Conservation (phyloP, 1,140 invertebrate genomes). For the Rhyzopertha dominica region DNA sequence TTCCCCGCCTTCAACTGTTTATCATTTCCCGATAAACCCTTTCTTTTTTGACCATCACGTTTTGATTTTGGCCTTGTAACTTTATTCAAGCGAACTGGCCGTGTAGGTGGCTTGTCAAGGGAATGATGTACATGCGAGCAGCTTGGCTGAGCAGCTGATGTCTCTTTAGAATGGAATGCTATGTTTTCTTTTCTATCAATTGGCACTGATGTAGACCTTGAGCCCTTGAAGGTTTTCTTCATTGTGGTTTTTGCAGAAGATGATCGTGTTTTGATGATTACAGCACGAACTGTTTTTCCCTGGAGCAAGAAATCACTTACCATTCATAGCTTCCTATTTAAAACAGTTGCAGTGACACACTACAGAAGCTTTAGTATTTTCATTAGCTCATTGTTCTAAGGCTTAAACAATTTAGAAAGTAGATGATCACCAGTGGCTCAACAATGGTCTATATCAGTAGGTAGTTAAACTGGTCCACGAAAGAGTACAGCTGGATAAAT, state of each 20-base stretch:
- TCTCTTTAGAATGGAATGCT: constrained; percentile 10
- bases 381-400: not conserved
- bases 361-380: not conserved
- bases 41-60: constrained; percentile 21
- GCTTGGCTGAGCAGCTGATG: constrained; percentile 28
- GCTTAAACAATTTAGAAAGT: constrained; percentile 5
- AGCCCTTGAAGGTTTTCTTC: constrained; percentile 22
- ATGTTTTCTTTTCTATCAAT: constrained; percentile 37
- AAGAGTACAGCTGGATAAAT: too few relatives aligned
- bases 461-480: not conserved
- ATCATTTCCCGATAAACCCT: constrained; percentile 1
- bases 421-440: not conserved
- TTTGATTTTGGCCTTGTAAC: constrained; percentile 23
- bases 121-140: constrained; percentile 24
- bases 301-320: constrained; percentile 38
- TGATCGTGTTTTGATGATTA: constrained; percentile 29
- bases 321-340: constrained; percentile 22
- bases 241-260: constrained; percentile 22
- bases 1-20: constrained; percentile 1
- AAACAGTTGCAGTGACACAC: constrained; percentile 5
- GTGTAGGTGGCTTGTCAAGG: constrained; percentile 13
- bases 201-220: constrained; percentile 24
- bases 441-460: constrained; percentile 10
- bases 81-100: constrained; percentile 21
- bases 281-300: constrained; percentile 31